These are phyloP conservation scores for Petrolisthes manimaculis DNA, from an alignment of 2,888 invertebrate genomes.

Conservation along the genomic window DNA sequence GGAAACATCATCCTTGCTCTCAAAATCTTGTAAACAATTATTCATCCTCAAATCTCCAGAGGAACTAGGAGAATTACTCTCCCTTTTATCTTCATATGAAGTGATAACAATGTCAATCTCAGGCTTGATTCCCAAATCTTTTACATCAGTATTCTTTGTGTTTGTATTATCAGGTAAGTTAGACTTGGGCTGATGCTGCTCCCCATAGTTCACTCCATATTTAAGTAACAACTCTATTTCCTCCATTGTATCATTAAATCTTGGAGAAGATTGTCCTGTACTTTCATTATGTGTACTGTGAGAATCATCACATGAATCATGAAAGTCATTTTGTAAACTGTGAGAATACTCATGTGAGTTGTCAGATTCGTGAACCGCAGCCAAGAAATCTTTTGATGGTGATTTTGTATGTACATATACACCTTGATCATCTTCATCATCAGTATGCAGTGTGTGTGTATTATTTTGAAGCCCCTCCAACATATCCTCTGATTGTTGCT, in stretches of 20 bases:
- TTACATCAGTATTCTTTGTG: too few relatives aligned
- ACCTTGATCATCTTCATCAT: too few relatives aligned
- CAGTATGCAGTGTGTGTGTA: too few relatives aligned
- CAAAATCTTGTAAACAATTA: background rate
- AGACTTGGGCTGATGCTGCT: background rate
- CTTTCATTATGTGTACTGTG: background rate
- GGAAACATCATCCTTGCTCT: background rate
- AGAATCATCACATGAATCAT: background rate
- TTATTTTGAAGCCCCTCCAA: too few relatives aligned
- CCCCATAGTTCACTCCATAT: constrained; percentile 50
- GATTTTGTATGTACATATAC: too few relatives aligned
- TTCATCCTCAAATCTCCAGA: background rate
- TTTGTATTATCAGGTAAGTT: too few relatives aligned
- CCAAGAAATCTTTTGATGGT: too few relatives aligned
- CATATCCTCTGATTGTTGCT: too few relatives aligned
- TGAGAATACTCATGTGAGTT: background rate
- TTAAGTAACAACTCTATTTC: constrained; percentile 55
- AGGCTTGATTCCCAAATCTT: too few relatives aligned
- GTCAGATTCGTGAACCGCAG: too few relatives aligned
- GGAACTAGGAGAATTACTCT: background rate
- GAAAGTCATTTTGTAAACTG: background rate
- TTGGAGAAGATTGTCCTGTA: background rate
- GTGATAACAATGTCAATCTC: too few relatives aligned
- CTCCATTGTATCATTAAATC: constrained; percentile 55
- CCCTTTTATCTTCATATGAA: too few relatives aligned